Evolutionary conservation across 2,888 invertebrate species (phyloP), one percentile per base, ranked within the genome.

Genomic region (Lasioglossum villosulum): DNA sequence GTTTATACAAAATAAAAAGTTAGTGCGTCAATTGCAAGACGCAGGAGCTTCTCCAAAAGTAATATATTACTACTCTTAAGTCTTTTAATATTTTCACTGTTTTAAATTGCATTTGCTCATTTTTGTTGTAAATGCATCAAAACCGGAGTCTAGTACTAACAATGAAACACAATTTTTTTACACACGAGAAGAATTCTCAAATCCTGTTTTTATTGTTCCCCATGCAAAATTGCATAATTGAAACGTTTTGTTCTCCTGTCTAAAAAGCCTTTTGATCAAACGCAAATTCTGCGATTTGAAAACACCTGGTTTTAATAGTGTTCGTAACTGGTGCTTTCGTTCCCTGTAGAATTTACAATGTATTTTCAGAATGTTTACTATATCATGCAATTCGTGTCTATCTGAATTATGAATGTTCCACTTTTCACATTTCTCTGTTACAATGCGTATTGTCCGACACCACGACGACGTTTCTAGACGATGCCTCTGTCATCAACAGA

Each of bases 401-500:
- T 14, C 16, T 30, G 14, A 30, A 34, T 30, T 16, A 66, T 19
- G 30, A 19, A 66, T 34, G 59, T 27, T n/a, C 30, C 30, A 66
- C 34, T 30, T 27, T 66, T 30, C 19, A 12, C 23, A 19, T 68
- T 37, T 23, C 34, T 68, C 10, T 12, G 1, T 2, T 16, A 34
- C 27, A 68, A 66, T 66, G 30, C 19, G 5, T 23, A 37, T 68
- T 37, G 68, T 68, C 23, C 34, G n/a, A 10, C 27, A 14, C 52
- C 30, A 23, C 23, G 19, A 48, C 19, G 56, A 39, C 14, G 56
- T 45, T 79, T 68, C 37, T 30, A 73, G 78, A 84, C 72, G 81
- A 78, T 30, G 84, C 42, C 84, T 79, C 84, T 73, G 81, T 63
- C 81, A 76, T 78, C 78, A 30, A 19, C 76, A 56, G 82, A 75